Percentiles rank a stretch among this genome's conserved stretches.
These are phyloP conservation scores for Hylaeus anthracinus DNA, from an alignment of 1,140 invertebrate species.

Conservation along the genomic window DNA sequence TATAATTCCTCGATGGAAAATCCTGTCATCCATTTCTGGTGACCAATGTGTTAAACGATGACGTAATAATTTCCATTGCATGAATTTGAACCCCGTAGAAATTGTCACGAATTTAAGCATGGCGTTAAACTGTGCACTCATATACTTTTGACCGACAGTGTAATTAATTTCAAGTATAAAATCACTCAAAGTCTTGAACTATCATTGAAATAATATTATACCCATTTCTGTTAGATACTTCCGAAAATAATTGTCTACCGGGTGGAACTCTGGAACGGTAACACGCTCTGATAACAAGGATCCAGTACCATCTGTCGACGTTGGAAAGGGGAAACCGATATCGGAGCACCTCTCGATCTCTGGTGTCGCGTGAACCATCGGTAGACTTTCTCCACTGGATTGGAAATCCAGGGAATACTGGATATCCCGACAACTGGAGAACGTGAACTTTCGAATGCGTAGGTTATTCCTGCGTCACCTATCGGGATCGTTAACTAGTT, in stretches of 20 bases:
- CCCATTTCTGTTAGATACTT: too few relatives aligned
- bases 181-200: too few relatives aligned
- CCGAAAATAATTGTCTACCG: background rate
- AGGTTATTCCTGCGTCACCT: slow-evolving; percentile 22
- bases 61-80: too few relatives aligned
- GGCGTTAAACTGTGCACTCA: too few relatives aligned
- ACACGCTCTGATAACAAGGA: background rate
- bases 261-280: background rate
- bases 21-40: too few relatives aligned
- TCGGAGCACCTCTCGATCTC: background rate
- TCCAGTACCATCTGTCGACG: background rate
- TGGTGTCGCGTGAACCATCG: slow-evolving; percentile 1
- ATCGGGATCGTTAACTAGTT: slow-evolving; percentile 21
- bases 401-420: background rate
- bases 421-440: background rate
- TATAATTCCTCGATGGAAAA: too few relatives aligned
- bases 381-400: slow-evolving; percentile 29
- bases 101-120: too few relatives aligned
- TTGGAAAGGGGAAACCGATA: slow-evolving; percentile 1
- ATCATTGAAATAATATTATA: too few relatives aligned
- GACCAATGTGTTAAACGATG: too few relatives aligned
- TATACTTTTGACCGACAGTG: too few relatives aligned
- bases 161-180: too few relatives aligned
- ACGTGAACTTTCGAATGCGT: slow-evolving; percentile 46
- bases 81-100: too few relatives aligned